phyloP scores from a whole-genome alignment of 2,113 vertebrate genomes.

The Barnardius zonarius region DNA sequence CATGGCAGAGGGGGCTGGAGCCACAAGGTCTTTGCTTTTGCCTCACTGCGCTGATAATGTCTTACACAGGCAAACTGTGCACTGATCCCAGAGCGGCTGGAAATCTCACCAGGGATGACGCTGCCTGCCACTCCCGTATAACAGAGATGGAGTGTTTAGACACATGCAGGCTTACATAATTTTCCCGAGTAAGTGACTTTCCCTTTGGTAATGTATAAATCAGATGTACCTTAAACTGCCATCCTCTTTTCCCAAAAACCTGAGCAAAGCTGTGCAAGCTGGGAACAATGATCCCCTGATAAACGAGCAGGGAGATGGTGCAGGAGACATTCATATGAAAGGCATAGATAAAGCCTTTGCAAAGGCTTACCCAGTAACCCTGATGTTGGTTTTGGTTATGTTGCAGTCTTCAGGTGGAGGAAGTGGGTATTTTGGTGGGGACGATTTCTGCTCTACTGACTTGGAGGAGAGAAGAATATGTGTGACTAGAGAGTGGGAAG shows the following conservation, averaged over 20 bases:
- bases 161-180: slow-evolving; percentile 27
- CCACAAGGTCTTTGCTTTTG: not conserved
- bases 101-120: not conserved
- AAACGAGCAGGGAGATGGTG: not conserved
- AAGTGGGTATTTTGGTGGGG: not conserved
- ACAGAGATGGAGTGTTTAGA: slow-evolving; percentile 23
- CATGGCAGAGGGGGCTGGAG: slow-evolving; percentile 1
- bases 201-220: slow-evolving; percentile 48
- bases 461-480: not conserved
- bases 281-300: slow-evolving; percentile 23
- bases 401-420: not conserved
- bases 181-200: slow-evolving; percentile 36
- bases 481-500: not conserved
- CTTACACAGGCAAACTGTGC: not conserved
- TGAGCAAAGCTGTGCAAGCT: not conserved
- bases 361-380: not conserved
- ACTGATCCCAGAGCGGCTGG: not conserved
- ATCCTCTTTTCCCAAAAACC: not conserved
- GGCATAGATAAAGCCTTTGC: not conserved
- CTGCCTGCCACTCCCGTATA: not conserved
- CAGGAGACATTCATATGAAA: not conserved
- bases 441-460: not conserved
- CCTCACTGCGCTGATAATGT: not conserved
- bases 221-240: slow-evolving; percentile 8
- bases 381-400: not conserved